phyloP scores from a whole-genome alignment of 2,888 invertebrate genomes.

The Microplitis deprimator region DNA sequence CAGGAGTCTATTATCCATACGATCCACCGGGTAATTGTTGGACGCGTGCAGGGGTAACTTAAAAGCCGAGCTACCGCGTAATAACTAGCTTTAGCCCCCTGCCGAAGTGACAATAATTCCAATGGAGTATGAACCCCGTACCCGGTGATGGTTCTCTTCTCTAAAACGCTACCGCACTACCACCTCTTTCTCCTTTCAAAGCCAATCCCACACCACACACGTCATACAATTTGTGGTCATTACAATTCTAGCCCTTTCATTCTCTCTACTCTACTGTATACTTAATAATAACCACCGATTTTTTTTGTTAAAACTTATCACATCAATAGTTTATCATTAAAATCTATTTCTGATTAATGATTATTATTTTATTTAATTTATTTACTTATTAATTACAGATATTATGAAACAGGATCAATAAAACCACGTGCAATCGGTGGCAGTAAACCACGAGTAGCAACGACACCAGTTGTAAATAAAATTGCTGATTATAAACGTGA shows the following conservation, averaged over 20 bases:
- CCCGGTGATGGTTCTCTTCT: background rate
- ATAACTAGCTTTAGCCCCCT: constrained; percentile 25
- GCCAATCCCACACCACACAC: background rate
- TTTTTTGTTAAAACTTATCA: too few species aligned
- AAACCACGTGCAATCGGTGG: constrained; percentile 98
- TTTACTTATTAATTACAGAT: constrained; percentile 75
- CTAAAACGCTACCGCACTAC: constrained; percentile 19
- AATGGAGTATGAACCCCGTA: constrained; percentile 31
- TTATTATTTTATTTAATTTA: constrained; percentile 13
- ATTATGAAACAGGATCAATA: constrained; percentile 98
- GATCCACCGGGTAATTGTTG: constrained; percentile 3
- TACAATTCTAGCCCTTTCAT: constrained; percentile 23
- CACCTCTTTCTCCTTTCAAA: constrained; percentile 4
- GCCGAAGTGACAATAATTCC: constrained; percentile 35
- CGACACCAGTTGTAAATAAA: constrained; percentile 93
- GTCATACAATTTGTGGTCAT: constrained; percentile 39
- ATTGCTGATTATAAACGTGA: constrained; percentile 97
- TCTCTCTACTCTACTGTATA: background rate
- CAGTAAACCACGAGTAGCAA: constrained; percentile 95
- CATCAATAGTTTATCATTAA: too few species aligned
- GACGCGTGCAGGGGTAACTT: constrained; percentile 2
- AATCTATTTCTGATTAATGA: background rate
- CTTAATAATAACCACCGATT: background rate
- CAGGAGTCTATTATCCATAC: background rate
- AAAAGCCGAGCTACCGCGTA: constrained; percentile 14